Percentiles rank a stretch among this genome's conserved stretches.
Conservation (phyloP, 2,797 vertebrate species). For the Neosilurus mollespiculum region DNA sequence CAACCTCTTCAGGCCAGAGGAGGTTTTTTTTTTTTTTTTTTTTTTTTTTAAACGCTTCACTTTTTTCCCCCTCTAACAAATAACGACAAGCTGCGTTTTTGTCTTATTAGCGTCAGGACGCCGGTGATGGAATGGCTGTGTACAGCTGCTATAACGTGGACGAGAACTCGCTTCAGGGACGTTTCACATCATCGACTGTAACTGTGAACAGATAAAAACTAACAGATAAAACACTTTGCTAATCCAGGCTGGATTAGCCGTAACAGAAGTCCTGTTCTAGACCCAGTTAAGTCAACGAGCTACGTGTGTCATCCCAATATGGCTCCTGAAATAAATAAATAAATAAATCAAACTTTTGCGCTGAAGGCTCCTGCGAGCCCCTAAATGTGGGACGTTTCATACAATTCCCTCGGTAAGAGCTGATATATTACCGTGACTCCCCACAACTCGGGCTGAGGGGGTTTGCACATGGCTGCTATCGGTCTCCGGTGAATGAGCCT, state of each 20-base stretch:
- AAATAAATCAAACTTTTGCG: neutral
- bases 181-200: neutral
- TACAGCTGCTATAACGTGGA: neutral
- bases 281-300: neutral
- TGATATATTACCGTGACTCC: slow-evolving; percentile 32
- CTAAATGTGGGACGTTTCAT: neutral
- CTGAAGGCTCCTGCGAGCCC: neutral
- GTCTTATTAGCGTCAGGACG: neutral
- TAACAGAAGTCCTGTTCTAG: neutral
- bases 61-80: neutral
- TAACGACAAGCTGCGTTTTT: neutral
- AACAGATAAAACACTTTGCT: neutral
- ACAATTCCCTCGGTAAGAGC: neutral
- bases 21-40: neutral
- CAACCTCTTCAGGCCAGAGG: neutral
- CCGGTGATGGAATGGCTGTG: neutral
- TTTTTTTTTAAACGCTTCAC: neutral
- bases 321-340: neutral
- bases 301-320: neutral
- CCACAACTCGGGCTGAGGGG: slow-evolving; percentile 37
- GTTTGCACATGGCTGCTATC: slow-evolving; percentile 37
- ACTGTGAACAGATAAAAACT: neutral
- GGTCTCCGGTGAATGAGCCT: slow-evolving; percentile 42
- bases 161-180: neutral
- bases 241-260: neutral